Evolutionary conservation across 2,797 vertebrate species (phyloP).

Genomic region (Cryptoblepharus egeriae): DNA sequence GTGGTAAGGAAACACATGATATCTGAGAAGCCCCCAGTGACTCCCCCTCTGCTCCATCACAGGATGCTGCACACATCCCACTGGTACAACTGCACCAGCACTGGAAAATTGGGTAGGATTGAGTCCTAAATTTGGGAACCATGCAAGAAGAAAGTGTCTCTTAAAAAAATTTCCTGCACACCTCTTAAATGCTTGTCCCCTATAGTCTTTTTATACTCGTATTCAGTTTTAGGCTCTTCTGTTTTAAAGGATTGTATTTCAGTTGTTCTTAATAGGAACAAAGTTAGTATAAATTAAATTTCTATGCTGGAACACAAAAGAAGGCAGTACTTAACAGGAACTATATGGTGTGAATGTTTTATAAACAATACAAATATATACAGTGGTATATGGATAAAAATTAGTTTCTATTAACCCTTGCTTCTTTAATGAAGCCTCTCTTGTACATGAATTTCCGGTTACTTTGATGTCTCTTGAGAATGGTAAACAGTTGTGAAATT

Average conservation of each 20-base stretch:
- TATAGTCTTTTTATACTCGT: not conserved
- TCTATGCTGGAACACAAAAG: not conserved
- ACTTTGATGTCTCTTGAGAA: not conserved
- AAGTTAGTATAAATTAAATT: not conserved
- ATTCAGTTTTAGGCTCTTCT: not conserved
- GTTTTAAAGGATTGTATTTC: not conserved
- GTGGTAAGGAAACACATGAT: too few species aligned
- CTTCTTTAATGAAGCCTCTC: not conserved
- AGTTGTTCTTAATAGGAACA: not conserved
- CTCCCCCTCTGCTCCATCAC: too few species aligned
- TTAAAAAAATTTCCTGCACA: not conserved
- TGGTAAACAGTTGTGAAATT: not conserved
- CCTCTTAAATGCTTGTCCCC: not conserved
- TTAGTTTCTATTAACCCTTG: not conserved
- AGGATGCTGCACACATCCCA: too few species aligned
- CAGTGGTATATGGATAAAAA: constrained; percentile 10
- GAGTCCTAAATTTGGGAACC: not conserved
- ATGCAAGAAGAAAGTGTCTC: not conserved
- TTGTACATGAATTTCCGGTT: not conserved
- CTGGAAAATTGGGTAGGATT: too few species aligned
- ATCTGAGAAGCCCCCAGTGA: too few species aligned
- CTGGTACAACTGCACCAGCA: too few species aligned
- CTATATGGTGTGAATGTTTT: constrained; percentile 20
- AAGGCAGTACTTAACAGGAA: not conserved
- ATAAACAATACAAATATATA: constrained; percentile 31